Conservation (phyloP, 2,113 vertebrate species). For the Oryctolagus cuniculus region mOryCun1.1 NC_091438.1:5834501-5835000, state of each 20-base stretch:
- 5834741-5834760: not conserved
- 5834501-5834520: not conserved
- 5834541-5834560: slow-evolving; percentile 9
- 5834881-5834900: not conserved
- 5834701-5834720: not conserved
- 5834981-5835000: not conserved
- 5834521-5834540: not conserved
- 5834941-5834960: not conserved
- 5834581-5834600: not conserved
- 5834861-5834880: not conserved
- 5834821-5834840: not conserved
- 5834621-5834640: not conserved
- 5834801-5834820: not conserved
- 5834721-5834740: not conserved
- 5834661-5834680: not conserved
- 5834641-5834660: not conserved
- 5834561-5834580: not conserved
- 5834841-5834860: not conserved
- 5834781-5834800: not conserved
- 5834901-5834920: not conserved
- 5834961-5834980: too few relatives aligned
- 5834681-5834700: not conserved
- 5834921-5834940: not conserved
- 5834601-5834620: not conserved
- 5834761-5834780: not conserved